These are phyloP conservation scores for Haemorhous mexicanus DNA, from an alignment of 2,113 vertebrate species.

Conservation along the genomic window DNA sequence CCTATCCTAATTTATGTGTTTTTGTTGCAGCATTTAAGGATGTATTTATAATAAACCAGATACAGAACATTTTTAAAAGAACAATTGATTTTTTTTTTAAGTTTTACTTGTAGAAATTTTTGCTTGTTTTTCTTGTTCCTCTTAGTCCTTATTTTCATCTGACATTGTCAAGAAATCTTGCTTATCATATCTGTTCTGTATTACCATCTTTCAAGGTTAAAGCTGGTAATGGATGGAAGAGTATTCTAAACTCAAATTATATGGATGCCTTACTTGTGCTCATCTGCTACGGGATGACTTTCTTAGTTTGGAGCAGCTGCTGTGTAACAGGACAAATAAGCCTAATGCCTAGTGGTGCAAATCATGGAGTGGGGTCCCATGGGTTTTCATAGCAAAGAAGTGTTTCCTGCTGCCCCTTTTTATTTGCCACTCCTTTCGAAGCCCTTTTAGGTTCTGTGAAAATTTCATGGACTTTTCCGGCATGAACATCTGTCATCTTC, in stretches of 20 bases:
- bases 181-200: neutral
- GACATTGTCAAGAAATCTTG: neutral
- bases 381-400: neutral
- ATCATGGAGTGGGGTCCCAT: neutral
- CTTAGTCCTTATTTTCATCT: neutral
- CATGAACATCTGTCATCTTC: neutral
- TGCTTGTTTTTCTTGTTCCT: neutral
- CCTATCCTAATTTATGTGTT: neutral
- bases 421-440: neutral
- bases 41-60: neutral
- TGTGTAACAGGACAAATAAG: neutral
- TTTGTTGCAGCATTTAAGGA: neutral
- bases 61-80: neutral
- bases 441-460: neutral
- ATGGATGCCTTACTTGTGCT: neutral
- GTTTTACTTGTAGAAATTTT: neutral
- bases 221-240: neutral
- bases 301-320: neutral
- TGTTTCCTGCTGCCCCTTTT: neutral
- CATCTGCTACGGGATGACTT: neutral
- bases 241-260: neutral
- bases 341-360: neutral
- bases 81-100: neutral
- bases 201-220: neutral
- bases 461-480: neutral